Percentiles rank a stretch among this genome's conserved stretches.
phyloP scores from a whole-genome alignment of 1,140 invertebrate species.

The Caenorhabditis elegans region WBcel235 BX284605.5:6346001-6346500 shows the following conservation, averaged over 20 bases:
- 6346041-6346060: neutral
- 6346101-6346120: slow-evolving; percentile 27
- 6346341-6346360: slow-evolving; percentile 15
- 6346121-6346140: slow-evolving; percentile 2
- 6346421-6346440: slow-evolving; percentile 14
- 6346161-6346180: neutral
- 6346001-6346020: neutral
- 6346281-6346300: slow-evolving; percentile 27
- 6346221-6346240: neutral
- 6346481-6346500: slow-evolving; percentile 32
- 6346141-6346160: slow-evolving; percentile 25
- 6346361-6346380: slow-evolving; percentile 16
- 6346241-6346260: slow-evolving; percentile 26
- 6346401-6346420: slow-evolving; percentile 14
- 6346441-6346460: slow-evolving; percentile 13
- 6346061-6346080: slow-evolving; percentile 1
- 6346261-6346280: slow-evolving; percentile 27
- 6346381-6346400: neutral
- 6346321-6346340: slow-evolving; percentile 19
- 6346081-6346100: slow-evolving; percentile 19
- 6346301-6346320: slow-evolving; percentile 5
- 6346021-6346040: neutral
- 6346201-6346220: slow-evolving; percentile 2
- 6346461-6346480: neutral
- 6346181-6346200: slow-evolving; percentile 30